Conservation (phyloP, 2,113 vertebrate species). For the Thunnus thynnus region DNA sequence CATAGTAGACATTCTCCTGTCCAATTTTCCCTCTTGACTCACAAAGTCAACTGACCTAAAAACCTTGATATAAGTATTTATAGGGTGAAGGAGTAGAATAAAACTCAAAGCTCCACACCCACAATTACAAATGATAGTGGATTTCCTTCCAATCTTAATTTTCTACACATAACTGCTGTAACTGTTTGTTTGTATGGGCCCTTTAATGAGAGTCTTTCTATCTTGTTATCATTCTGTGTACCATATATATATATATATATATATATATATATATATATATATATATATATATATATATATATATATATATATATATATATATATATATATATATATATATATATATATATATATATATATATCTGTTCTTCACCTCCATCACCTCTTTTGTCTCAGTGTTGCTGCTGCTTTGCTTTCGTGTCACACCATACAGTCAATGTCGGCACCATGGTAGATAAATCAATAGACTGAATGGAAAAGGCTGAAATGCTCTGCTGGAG, state of each 20-base stretch:
- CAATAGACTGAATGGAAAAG: slow-evolving; percentile 39
- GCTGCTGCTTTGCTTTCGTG: slow-evolving; percentile 41
- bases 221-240: no score
- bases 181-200: no score
- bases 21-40: slow-evolving; percentile 48
- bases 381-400: slow-evolving; percentile 3
- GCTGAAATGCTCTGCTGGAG: slow-evolving; percentile 43
- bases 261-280: no score
- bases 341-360: background rate
- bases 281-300: no score
- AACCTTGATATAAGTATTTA: background rate
- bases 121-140: background rate
- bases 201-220: background rate
- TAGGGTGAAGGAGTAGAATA: background rate
- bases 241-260: background rate
- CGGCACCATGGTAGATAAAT: slow-evolving; percentile 30
- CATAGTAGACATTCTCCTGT: slow-evolving; percentile 31
- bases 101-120: slow-evolving; percentile 12
- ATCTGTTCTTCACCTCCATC: background rate
- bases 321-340: no score
- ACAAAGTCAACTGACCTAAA: slow-evolving; percentile 38
- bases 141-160: no score
- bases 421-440: slow-evolving; percentile 30
- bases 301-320: no score
- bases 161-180: no score